Evolutionary conservation across 2,888 invertebrate genomes (phyloP), one percentile per base, ranked within the genome.

Genomic region (Volucella inflata): DNA sequence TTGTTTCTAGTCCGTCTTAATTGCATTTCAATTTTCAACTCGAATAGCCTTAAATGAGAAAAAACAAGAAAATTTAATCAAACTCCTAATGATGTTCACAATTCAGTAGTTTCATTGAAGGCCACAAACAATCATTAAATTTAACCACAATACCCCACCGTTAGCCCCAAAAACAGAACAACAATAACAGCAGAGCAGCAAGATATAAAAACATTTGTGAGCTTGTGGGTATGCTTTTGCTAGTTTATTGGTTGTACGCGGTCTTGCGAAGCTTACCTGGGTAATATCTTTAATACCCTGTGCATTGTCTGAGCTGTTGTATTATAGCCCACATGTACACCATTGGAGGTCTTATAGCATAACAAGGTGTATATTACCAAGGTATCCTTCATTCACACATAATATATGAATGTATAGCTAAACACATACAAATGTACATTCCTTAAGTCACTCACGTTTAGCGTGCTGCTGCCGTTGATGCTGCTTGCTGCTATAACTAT

Each of bases 241-340:
- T 64, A 75, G 83, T 71, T 80, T 71, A 80, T 71, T 16, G 51
- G 44, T 75, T 48, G 50, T 59, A 65, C 74, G 75, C 79, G 75
- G 68, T 74, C 57, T 70, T 70, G 48, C 30, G 51, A 75, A 76
- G 51, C 38, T 42, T 14, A 16, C 16, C 57, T 51, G 53, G 60
- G 40, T 84, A 77, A 80, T 84, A 84, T 84, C 84, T 75, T 71
- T 80, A 84, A 80, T 80, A 65, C 75, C 75, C 50, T 65, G 53
- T 84, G 75, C 84, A 84, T 84, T 84, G 84, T 84, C 70, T 84
- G 65, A 75, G 84, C 75, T 75, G 79, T 75, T 71, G 70, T 80
- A 80, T 80, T 84, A 84, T 75, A 65, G 75, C 64, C 70, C 64
- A 74, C 74, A 84, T 75, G 17, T 71, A 65, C 51, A 70, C 51